Evolutionary conservation across 2,888 invertebrate species (phyloP).

Genomic region (Bellardia bayeri): DNA sequence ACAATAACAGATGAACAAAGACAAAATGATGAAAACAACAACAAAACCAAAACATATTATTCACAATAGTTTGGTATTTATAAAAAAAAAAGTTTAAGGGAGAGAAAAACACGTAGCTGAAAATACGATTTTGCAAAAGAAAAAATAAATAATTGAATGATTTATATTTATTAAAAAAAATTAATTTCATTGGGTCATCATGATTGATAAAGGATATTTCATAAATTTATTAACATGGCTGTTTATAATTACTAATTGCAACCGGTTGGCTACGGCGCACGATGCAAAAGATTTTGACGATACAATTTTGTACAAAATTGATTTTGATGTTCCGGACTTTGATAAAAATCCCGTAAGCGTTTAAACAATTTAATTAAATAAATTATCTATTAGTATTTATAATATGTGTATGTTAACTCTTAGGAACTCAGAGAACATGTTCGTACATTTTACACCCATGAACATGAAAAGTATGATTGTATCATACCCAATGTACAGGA

Average conservation of each 20-base stretch:
- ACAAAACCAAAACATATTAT: background rate
- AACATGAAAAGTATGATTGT: constrained; percentile 94
- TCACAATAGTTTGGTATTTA: constrained; percentile 17
- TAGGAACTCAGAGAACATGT: constrained; percentile 78
- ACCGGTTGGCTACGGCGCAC: constrained; percentile 81
- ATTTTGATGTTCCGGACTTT: constrained; percentile 88
- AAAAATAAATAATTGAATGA: background rate
- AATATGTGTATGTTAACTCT: background rate
- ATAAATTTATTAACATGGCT: background rate
- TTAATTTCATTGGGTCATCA: background rate
- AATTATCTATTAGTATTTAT: background rate
- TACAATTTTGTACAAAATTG: constrained; percentile 91
- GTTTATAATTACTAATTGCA: background rate
- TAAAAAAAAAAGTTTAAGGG: background rate
- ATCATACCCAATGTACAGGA: constrained; percentile 88
- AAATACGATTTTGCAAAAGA: background rate
- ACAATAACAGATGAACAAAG: background rate
- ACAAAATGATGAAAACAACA: too few species aligned
- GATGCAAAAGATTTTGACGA: constrained; percentile 93
- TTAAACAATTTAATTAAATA: background rate
- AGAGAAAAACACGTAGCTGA: constrained; percentile 50
- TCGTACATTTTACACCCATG: constrained; percentile 85
- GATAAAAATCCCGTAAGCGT: constrained; percentile 83
- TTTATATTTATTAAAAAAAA: background rate
- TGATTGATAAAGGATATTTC: background rate